These are phyloP conservation scores for Collichthys lucidus DNA, from an alignment of 2,113 vertebrate genomes.

Conservation along the genomic window DNA sequence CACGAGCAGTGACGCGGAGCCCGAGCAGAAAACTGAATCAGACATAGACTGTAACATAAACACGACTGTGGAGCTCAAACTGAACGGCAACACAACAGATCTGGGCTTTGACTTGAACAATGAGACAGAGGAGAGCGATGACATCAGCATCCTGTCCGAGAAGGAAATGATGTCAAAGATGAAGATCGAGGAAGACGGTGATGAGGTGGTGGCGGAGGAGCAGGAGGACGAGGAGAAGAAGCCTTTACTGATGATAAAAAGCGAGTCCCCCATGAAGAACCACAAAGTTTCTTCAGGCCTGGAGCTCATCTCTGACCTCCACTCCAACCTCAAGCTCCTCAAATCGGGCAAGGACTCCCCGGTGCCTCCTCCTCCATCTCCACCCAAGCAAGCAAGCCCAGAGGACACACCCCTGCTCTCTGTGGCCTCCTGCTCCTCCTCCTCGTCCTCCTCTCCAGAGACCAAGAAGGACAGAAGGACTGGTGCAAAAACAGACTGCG, in stretches of 20 bases:
- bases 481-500: slow-evolving; percentile 95
- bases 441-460: slow-evolving; percentile 92
- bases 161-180: slow-evolving; percentile 73
- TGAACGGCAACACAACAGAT: slow-evolving; percentile 59
- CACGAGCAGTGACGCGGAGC: slow-evolving; percentile 30
- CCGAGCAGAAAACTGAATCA: slow-evolving; percentile 49
- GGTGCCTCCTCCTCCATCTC: slow-evolving; percentile 75
- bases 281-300: slow-evolving; percentile 44
- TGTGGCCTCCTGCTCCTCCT: slow-evolving; percentile 81
- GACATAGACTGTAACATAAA: slow-evolving; percentile 58
- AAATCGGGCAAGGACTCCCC: slow-evolving; percentile 67
- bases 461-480: slow-evolving; percentile 96
- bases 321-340: slow-evolving; percentile 65
- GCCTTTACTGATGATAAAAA: slow-evolving; percentile 63
- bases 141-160: slow-evolving; percentile 80
- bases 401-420: slow-evolving; percentile 89
- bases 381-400: slow-evolving; percentile 84
- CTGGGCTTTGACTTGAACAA: slow-evolving; percentile 57
- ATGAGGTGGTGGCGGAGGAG: slow-evolving; percentile 42
- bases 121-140: slow-evolving; percentile 73
- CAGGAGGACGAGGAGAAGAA: slow-evolving; percentile 62
- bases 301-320: slow-evolving; percentile 71
- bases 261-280: slow-evolving; percentile 43
- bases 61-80: slow-evolving; percentile 42
- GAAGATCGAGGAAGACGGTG: slow-evolving; percentile 69